phyloP scores from a whole-genome alignment of 2,888 invertebrate genomes.

The Amphipyra berbera region DNA sequence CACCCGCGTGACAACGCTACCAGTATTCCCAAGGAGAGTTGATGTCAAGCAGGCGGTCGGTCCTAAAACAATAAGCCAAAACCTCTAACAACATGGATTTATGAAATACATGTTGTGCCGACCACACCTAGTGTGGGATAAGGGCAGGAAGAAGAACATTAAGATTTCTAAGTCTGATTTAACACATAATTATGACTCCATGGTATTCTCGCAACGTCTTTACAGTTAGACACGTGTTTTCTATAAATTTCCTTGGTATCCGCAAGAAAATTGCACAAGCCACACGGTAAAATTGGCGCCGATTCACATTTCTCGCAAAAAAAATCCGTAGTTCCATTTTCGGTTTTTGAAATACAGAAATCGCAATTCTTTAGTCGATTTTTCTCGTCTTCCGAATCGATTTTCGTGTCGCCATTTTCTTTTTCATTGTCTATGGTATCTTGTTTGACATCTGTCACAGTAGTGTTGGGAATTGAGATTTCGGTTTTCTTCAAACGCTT shows the following conservation, averaged over 20 bases:
- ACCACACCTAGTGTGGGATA: too few species aligned
- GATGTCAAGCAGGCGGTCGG: too few species aligned
- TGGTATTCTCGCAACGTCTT: slow-evolving; percentile 41
- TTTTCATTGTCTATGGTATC: slow-evolving; percentile 30
- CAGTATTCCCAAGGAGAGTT: too few species aligned
- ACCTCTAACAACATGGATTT: too few species aligned
- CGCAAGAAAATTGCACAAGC: slow-evolving; percentile 36
- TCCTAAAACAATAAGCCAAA: too few species aligned
- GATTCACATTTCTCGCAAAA: slow-evolving; percentile 45
- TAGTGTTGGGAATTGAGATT: slow-evolving; percentile 13
- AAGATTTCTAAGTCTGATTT: slow-evolving; percentile 48
- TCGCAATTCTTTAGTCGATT: slow-evolving; percentile 47
- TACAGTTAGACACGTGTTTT: slow-evolving; percentile 45
- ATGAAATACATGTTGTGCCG: too few species aligned
- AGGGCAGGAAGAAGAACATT: too few species aligned
- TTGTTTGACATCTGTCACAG: slow-evolving; percentile 38
- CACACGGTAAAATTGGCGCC: slow-evolving; percentile 39
- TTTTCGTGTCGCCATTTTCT: slow-evolving; percentile 16
- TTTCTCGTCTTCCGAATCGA: slow-evolving; percentile 21
- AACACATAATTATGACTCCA: slow-evolving; percentile 47
- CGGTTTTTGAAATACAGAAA: slow-evolving; percentile 32
- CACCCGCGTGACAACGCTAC: too few species aligned
- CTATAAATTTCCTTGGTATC: slow-evolving; percentile 40
- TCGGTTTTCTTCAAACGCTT: slow-evolving; percentile 41
- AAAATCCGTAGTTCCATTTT: slow-evolving; percentile 26